Evolutionary conservation across 37 sponge, comb jelly and placozoan genomes (phyloP).

Genomic region (Crambe crambe): DNA sequence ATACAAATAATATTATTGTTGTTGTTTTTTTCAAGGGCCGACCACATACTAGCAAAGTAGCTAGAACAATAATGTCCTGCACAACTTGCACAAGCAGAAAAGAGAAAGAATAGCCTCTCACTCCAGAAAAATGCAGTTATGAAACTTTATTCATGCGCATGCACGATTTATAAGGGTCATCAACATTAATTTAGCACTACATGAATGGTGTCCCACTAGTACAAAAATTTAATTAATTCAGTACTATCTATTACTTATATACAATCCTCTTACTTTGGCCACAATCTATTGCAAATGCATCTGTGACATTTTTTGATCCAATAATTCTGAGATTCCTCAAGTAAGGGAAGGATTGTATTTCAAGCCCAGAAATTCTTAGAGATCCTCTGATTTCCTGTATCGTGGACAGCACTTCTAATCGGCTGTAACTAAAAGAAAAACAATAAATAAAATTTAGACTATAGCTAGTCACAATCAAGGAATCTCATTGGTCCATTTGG

Average conservation of each 20-base stretch:
- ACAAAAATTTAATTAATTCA: neutral
- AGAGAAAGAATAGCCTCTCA: too few relatives aligned
- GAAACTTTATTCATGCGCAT: neutral
- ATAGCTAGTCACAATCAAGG: neutral
- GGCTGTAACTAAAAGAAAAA: conserved; percentile 4
- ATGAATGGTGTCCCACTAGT: neutral
- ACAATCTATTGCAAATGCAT: neutral
- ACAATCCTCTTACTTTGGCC: neutral
- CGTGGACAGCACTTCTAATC: conserved; percentile 11
- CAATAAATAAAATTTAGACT: neutral
- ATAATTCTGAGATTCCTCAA: conserved; percentile 38
- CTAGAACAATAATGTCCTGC: too few relatives aligned
- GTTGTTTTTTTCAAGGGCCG: too few relatives aligned
- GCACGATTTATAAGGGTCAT: neutral
- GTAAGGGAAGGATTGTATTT: conserved; percentile 29
- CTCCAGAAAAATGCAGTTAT: too few relatives aligned
- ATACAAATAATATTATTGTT: too few relatives aligned
- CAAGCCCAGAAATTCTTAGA: conserved; percentile 4
- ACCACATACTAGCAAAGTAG: too few relatives aligned
- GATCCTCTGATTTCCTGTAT: conserved; percentile 59
- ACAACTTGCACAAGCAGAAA: too few relatives aligned
- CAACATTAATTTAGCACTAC: neutral
- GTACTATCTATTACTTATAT: neutral
- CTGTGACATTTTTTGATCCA: conserved; percentile 8
- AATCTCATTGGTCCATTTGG: neutral